Evolutionary conservation across 2,888 invertebrate species (phyloP).

Genomic region (Sarcophaga rosellei): DNA sequence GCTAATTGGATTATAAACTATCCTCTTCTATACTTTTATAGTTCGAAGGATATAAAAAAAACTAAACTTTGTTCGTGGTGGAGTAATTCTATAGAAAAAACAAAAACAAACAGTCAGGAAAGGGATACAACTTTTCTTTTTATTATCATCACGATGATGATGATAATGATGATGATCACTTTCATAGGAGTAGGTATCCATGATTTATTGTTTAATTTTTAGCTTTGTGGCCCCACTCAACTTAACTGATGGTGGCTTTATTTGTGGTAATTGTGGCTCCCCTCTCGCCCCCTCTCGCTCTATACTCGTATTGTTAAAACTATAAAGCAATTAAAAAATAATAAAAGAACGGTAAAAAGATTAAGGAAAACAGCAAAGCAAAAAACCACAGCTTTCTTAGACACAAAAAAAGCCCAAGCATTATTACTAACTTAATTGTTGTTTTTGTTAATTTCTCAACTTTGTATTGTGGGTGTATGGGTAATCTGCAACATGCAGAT

Average conservation of each 20-base stretch:
- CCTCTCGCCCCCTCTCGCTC: background rate
- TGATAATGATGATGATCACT: background rate
- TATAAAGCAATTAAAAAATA: background rate
- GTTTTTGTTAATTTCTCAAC: constrained; percentile 14
- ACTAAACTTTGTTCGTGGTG: no score
- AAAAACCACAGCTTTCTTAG: constrained; percentile 25
- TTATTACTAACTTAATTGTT: constrained; percentile 58
- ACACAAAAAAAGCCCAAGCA: constrained; percentile 42
- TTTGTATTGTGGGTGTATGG: no score
- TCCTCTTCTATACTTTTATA: constrained; percentile 35
- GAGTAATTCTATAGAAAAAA: background rate
- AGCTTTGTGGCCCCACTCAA: constrained; percentile 26
- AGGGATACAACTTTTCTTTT: constrained; percentile 43
- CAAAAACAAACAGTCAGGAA: background rate
- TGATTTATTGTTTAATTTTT: constrained; percentile 49
- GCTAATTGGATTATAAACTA: constrained; percentile 65
- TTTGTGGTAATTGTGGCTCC: background rate
- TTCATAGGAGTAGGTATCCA: constrained; percentile 2
- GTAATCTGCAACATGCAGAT: background rate
- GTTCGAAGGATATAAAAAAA: background rate
- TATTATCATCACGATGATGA: background rate
- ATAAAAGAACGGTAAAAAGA: background rate
- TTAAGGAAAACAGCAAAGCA: constrained; percentile 26
- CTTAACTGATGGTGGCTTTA: background rate
- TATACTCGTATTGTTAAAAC: background rate